Evolutionary conservation across 2,113 vertebrate genomes (phyloP).

Genomic region (Sitta europaea): DNA sequence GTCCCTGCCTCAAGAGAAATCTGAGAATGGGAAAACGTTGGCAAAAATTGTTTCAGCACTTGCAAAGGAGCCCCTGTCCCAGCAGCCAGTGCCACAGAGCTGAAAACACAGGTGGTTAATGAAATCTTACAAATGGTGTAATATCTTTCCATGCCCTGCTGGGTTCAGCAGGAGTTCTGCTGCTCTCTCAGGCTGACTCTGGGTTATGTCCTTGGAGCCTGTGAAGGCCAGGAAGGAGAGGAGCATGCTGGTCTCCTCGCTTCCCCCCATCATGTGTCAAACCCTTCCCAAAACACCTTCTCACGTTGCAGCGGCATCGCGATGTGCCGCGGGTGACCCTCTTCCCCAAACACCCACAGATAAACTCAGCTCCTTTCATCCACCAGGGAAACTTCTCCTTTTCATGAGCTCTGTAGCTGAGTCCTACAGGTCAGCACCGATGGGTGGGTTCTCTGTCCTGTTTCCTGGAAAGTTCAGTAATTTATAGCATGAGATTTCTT

Average conservation of each 20-base stretch:
- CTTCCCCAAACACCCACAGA: not conserved
- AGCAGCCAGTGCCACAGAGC: not conserved
- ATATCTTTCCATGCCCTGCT: accelerated
- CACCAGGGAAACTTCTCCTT: not conserved
- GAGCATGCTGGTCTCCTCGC: not conserved
- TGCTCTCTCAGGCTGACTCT: not conserved
- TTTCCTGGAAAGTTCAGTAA: not conserved
- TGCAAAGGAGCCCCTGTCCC: not conserved
- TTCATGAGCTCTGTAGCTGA: not conserved
- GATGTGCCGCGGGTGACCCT: not conserved
- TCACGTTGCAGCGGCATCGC: accelerated
- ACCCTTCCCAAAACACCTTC: conserved; percentile 6
- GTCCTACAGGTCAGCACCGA: accelerated
- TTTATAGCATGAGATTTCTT: not conserved
- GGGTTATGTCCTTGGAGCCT: not conserved
- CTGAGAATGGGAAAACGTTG: accelerated
- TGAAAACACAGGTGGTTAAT: not conserved
- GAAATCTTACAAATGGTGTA: accelerated
- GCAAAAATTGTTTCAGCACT: not conserved
- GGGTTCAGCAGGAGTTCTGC: not conserved
- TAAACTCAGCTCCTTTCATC: not conserved
- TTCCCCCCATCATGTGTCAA: not conserved
- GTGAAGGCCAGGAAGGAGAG: not conserved
- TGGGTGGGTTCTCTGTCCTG: not conserved
- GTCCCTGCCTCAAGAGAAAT: accelerated